Evolutionary conservation across 2,113 vertebrate species (phyloP), one percentile per base, ranked within the genome.

Genomic region (Pterocles orientalis): DNA sequence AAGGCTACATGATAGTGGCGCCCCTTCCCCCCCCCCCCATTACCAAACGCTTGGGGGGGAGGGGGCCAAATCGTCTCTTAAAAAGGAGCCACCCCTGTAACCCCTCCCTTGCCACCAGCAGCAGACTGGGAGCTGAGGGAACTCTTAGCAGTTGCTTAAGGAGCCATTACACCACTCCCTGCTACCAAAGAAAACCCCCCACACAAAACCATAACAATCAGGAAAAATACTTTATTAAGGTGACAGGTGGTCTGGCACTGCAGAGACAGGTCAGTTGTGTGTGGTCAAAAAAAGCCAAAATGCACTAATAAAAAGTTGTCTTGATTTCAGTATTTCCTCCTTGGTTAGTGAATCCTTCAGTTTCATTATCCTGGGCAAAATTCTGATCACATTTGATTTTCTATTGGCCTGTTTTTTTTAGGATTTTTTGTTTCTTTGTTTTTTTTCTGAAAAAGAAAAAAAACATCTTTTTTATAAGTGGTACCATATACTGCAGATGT

Each of bases 241-340:
- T 92, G 82, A 58, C 75, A 92, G 92, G 90, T 92, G 86, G 61
- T 50, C 80, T 96, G 73, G 77, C 66, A 70, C 41, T 66, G 65
- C 29, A 86, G 36, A 86, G 28, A 43, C 45, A 72, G 48, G 17
- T 58, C 76, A 84, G 33, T 39, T 86, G 48, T 58, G 45, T 56
- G 31, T 51, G 21, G 14, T 31, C 36, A 26, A 21, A 2, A 31
- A 28, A 4, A 1, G 0, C 50, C 50, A 51, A 51, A 51, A 23
- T 34, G 15, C 20, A 23, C 4, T 0, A 66, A 45, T 54, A 51
- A 34, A 45, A 86, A 41, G 8, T 36, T 61, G 26, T 31, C 54
- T 76, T 76, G 15, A 69, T 93, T 89, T 82, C 57, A 82, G 24
- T 3, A 36, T 78, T 92, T 82, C 26, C 20, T 86, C 7, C 34